Base-by-base conservation (phyloP, 2,797 vertebrate genomes). In the Lycodopsis pacificus region DNA sequence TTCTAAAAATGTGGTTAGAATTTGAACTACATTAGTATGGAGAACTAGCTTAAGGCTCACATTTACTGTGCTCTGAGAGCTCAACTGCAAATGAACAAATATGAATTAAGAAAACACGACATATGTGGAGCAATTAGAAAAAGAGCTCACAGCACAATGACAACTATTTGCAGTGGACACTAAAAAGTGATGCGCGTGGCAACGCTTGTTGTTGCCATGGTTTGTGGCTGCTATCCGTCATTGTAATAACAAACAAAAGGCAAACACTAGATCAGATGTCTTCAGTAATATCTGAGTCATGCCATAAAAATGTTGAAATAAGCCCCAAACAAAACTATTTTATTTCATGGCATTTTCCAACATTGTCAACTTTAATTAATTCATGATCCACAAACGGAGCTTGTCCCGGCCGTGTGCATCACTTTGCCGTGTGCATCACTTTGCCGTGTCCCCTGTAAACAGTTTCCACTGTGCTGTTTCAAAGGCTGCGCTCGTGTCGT, bases 281-380 rank as follows among this genome's bases (percentile, higher is more conserved):
- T 61, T 1, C 36, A 61, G 40, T 61, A 61, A 61, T 22, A 62
- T 25, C n/a, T 62, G 36, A 62, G 25, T 62, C 59, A 62, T 62
- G 36, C n/a, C 38, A 63, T 15, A 1, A 42, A 8, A 17, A 44
- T 61, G 14, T 44, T 42, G n/a, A 42, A 63, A 27, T 10, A 27
- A 63, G 38, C 38, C 22, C 58, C 38, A 42, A 42, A 62, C n/a
- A 3, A 13, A 22, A 22, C 20, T 5, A 53, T 12, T 25, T 25
- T 53, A 25, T 25, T 53, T 6, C 0, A 53, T 22, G 20, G 9
- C n/a, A 25, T 53, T 53, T 53, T 42, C 38, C 14, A 63, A 25
- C 4, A 63, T 27, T 17, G 34, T 14, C 4, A 40, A 62, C 7
- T 42, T 62, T 7, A 62, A 25, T 40, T 3, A 38, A n/a, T 61